Conservation (phyloP, 2,888 invertebrate genomes). For the Periphyllus acericola region DNA sequence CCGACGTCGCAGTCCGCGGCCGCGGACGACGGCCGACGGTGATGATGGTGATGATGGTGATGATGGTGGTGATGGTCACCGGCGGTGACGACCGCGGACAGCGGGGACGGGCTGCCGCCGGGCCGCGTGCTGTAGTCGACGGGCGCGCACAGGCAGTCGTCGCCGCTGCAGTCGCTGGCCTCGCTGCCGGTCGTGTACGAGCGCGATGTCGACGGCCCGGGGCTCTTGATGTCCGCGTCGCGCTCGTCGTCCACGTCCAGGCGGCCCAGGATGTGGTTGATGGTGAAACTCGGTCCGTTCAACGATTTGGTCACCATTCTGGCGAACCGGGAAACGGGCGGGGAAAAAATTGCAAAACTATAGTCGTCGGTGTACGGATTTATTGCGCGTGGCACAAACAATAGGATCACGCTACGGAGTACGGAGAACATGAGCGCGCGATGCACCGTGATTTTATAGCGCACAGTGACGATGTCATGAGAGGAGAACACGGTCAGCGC, state of each 20-base stretch:
- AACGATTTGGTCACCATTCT: slow-evolving; percentile 57
- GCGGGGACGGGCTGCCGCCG: slow-evolving; percentile 71
- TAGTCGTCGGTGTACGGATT: background rate
- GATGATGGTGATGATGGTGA: no score
- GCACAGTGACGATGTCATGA: no score
- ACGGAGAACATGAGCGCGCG: no score
- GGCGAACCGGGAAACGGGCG: background rate
- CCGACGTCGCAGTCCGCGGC: no score
- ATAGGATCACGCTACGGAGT: no score
- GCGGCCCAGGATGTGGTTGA: slow-evolving; percentile 52
- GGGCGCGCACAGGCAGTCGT: slow-evolving; percentile 52
- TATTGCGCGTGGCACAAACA: no score
- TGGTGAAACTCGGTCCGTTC: slow-evolving; percentile 57
- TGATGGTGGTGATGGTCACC: background rate
- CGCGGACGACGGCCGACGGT: no score
- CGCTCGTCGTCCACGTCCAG: slow-evolving; percentile 48
- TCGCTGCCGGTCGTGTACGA: slow-evolving; percentile 67
- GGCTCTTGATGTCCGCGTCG: slow-evolving; percentile 44
- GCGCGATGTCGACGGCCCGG: slow-evolving; percentile 43
- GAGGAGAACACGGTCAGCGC: no score
- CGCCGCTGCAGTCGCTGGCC: slow-evolving; percentile 66
- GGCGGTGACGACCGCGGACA: no score
- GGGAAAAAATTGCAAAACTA: background rate
- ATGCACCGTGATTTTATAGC: no score
- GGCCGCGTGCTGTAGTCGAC: slow-evolving; percentile 66